phyloP scores from a whole-genome alignment of 1,140 invertebrate genomes.

The Argopecten irradians region DNA sequence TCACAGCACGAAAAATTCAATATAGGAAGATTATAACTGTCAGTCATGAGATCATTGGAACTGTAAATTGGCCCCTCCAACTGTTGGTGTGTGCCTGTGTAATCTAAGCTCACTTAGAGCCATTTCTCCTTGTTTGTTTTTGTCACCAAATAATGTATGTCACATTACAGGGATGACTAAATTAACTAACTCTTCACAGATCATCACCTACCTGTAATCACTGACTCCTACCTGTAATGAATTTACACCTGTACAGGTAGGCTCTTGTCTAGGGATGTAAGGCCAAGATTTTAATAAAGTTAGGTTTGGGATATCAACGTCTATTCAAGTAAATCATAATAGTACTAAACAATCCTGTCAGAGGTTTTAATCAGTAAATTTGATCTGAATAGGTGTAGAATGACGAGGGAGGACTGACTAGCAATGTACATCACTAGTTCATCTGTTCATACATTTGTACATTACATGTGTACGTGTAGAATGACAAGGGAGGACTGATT shows the following conservation, averaged over 20 bases:
- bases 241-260: neutral
- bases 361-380: neutral
- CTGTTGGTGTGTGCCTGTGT: neutral
- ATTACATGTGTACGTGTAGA: neutral
- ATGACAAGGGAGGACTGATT: no score
- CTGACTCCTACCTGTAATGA: neutral
- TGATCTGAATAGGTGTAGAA: neutral
- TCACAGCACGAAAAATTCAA: conserved; percentile 9
- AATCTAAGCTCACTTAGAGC: neutral
- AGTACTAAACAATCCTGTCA: neutral
- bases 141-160: neutral
- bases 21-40: conserved; percentile 16
- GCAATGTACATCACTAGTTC: neutral
- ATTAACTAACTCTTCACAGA: neutral
- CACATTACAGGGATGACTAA: neutral
- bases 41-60: conserved; percentile 7
- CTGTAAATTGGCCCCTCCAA: neutral
- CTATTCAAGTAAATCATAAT: neutral
- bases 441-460: neutral
- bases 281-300: neutral
- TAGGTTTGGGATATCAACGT: neutral
- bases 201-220: neutral
- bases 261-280: neutral
- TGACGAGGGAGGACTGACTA: neutral
- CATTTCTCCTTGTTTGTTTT: neutral